phyloP scores from a whole-genome alignment of 1,140 invertebrate species.

The Calliphora vicina region DNA sequence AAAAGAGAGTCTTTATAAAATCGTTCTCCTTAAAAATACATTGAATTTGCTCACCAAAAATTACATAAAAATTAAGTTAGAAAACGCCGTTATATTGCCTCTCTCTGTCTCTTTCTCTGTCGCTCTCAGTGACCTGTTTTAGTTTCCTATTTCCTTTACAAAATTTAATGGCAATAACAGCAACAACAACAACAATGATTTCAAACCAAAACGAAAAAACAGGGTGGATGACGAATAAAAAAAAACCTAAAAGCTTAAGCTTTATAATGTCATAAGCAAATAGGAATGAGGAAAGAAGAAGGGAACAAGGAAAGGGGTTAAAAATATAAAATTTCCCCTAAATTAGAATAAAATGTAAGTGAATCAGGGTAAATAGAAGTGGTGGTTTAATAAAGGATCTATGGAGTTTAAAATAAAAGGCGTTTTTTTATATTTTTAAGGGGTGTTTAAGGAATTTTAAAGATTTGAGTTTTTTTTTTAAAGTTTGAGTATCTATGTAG shows the following conservation, averaged over 20 bases:
- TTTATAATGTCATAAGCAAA: neutral
- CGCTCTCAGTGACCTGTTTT: slow-evolving; percentile 19
- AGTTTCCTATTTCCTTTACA: slow-evolving; percentile 32
- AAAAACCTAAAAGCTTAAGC: neutral
- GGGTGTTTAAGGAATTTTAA: neutral
- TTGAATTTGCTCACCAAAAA: neutral
- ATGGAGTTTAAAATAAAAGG: neutral
- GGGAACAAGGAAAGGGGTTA: too few relatives aligned
- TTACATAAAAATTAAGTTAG: neutral
- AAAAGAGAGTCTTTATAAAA: neutral
- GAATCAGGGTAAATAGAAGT: neutral
- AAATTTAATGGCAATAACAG: neutral
- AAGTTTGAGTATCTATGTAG: neutral
- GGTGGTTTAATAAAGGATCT: neutral
- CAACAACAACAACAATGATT: neutral
- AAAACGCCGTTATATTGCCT: slow-evolving; percentile 15
- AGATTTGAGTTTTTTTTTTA: neutral
- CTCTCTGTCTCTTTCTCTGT: neutral
- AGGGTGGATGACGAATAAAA: neutral
- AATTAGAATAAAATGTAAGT: neutral
- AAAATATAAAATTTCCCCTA: neutral
- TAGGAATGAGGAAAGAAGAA: too few relatives aligned
- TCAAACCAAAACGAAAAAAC: neutral
- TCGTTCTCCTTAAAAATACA: neutral
- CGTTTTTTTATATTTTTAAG: neutral